A percentile compares a stretch with the other conserved stretches of the same genome.
phyloP scores from a whole-genome alignment of 2,797 vertebrate genomes.

The Serranus cabrilla region DNA sequence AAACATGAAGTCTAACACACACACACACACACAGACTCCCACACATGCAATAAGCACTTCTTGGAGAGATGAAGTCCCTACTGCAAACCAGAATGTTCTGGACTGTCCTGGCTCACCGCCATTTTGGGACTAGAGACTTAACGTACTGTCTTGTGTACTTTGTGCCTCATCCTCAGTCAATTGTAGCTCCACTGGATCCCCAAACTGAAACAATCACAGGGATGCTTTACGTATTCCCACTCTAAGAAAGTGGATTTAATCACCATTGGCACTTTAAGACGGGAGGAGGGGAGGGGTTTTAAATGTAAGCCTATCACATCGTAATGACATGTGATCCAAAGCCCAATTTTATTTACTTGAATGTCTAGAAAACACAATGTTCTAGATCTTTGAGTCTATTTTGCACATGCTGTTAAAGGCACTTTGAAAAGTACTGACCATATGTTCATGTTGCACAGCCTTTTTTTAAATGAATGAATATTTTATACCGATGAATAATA shows the following conservation, averaged over 20 bases:
- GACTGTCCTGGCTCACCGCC: constrained; percentile 60
- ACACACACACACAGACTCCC: constrained; percentile 46
- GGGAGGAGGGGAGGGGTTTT: constrained; percentile 39
- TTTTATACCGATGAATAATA: constrained; percentile 85
- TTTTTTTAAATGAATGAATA: constrained; percentile 81
- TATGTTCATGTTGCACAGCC: constrained; percentile 80
- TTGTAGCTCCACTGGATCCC: constrained; percentile 68
- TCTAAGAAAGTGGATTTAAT: constrained; percentile 51
- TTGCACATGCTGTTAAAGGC: constrained; percentile 81
- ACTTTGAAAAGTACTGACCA: constrained; percentile 76
- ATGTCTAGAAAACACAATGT: constrained; percentile 68
- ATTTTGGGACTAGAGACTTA: constrained; percentile 55
- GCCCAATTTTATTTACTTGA: constrained; percentile 76
- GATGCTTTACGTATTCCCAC: constrained; percentile 28
- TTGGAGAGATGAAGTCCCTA: constrained; percentile 49
- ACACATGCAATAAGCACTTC: constrained; percentile 46
- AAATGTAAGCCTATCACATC: constrained; percentile 32
- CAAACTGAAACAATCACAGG: constrained; percentile 67
- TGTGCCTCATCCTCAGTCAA: constrained; percentile 79
- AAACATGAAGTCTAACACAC: constrained; percentile 47
- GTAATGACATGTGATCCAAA: constrained; percentile 68
- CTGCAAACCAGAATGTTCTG: constrained; percentile 76
- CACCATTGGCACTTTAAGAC: constrained; percentile 62
- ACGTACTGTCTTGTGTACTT: constrained; percentile 70
- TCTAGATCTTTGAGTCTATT: constrained; percentile 69